Evolutionary conservation across 2,113 vertebrate species (phyloP), one percentile per base, ranked within the genome.

Genomic region (Gambusia affinis): DNA sequence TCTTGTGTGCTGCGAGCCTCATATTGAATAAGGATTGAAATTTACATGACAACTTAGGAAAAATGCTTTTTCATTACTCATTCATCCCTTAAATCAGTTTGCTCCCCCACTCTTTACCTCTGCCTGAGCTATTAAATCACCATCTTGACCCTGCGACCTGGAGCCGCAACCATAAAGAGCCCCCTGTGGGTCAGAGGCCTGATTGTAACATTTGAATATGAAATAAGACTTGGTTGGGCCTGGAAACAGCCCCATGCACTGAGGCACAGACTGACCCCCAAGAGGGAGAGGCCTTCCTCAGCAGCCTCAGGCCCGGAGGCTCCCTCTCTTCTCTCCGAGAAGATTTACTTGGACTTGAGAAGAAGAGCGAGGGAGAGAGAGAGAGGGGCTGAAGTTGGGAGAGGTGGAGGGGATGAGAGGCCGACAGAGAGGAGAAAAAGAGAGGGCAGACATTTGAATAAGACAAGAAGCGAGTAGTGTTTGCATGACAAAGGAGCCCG

Each of bases 201-300:
- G 94, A 95, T 94, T 94, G 93, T 93, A 86, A 92, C 93, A 95
- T 95, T 95, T 95, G 92, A 95, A 95, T 95, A 94, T 94, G 94
- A 95, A 95, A 94, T 93, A 85, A 57, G 89, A 76, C 91, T 91
- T 87, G 84, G 89, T 80, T 64, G 89, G 91, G 92, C 89, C 91
- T 94, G 93, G 93, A 94, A 94, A 94, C 93, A 93, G 92, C 89
- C 88, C 84, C 87, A 89, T 87, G 88, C 89, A 19, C 89, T 83
- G 76, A 93, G 90, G 88, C 88, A 84, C 82, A 82, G 80, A 80
- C 87, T 89, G 92, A 92, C 92, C 93, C 93, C 91, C 93, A 92
- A 87, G 93, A 90, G 92, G 24, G 51, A 92, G 93, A 89, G 88
- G 90, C 87, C 87, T 79, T 83, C 84, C 85, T 88, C 86, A 84